phyloP scores from a whole-genome alignment of 2,797 vertebrate species.

The Chelon labrosus region DNA sequence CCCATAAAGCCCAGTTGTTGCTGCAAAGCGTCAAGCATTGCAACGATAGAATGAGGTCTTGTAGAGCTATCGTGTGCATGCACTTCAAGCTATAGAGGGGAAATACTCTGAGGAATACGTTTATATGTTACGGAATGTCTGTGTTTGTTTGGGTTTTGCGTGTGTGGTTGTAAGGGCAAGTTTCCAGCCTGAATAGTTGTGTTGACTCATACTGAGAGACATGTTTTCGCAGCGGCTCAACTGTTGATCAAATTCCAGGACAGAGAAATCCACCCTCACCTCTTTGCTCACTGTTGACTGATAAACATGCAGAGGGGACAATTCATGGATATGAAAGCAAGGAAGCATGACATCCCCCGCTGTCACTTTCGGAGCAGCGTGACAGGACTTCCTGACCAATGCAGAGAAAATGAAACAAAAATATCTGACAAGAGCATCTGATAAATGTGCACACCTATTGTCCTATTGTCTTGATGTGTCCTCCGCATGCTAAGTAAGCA shows the following conservation, averaged over 20 bases:
- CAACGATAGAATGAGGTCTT: neutral
- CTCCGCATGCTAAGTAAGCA: slow-evolving; percentile 40
- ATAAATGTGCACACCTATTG: slow-evolving; percentile 60
- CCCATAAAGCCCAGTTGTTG: too few species aligned
- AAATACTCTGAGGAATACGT: neutral
- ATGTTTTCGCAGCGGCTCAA: slow-evolving; percentile 38
- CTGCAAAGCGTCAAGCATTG: too few species aligned
- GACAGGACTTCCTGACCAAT: slow-evolving; percentile 21
- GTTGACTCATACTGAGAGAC: slow-evolving; percentile 31
- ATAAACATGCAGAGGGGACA: slow-evolving; percentile 68
- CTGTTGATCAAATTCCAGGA: slow-evolving; percentile 26
- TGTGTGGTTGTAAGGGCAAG: slow-evolving; percentile 3
- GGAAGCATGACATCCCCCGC: slow-evolving; percentile 29
- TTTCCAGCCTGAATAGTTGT: slow-evolving; percentile 29
- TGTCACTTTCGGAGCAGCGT: slow-evolving; percentile 15
- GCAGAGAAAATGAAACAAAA: slow-evolving; percentile 49
- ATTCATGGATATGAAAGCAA: slow-evolving; percentile 75
- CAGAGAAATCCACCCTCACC: slow-evolving; percentile 50
- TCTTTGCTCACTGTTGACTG: slow-evolving; percentile 34
- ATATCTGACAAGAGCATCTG: slow-evolving; percentile 53
- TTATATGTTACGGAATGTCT: slow-evolving; percentile 8
- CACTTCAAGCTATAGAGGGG: too few species aligned
- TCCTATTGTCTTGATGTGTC: slow-evolving; percentile 58
- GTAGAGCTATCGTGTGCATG: neutral
- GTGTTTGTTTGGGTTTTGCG: neutral